Conservation (phyloP, 2,797 vertebrate species). For the Leptodactylus fallax region DNA sequence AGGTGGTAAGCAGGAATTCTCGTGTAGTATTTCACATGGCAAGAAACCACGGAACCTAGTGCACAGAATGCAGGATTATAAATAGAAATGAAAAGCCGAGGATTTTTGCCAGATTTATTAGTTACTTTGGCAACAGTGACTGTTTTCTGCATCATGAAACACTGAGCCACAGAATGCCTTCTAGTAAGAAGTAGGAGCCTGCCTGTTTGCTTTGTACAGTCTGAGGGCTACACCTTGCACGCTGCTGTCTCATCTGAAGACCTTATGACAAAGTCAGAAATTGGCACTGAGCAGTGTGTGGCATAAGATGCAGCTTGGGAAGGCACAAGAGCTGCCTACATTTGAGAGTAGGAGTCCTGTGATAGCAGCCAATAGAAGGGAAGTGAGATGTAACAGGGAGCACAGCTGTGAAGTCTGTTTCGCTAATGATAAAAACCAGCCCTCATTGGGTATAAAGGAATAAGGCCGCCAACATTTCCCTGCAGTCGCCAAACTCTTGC, state of each 20-base stretch:
- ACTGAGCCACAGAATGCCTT: slow-evolving; percentile 47
- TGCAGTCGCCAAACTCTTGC: slow-evolving; percentile 32
- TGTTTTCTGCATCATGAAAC: slow-evolving; percentile 41
- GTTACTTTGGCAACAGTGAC: slow-evolving; percentile 61
- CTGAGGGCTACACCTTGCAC: slow-evolving; percentile 44
- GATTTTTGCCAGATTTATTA: slow-evolving; percentile 60
- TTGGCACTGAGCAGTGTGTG: slow-evolving; percentile 40
- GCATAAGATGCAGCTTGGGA: slow-evolving; percentile 45
- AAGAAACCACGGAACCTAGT: slow-evolving; percentile 25
- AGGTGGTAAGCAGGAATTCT: slow-evolving; percentile 34
- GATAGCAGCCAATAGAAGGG: slow-evolving; percentile 36
- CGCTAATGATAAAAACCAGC: slow-evolving; percentile 50
- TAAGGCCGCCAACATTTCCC: slow-evolving; percentile 22
- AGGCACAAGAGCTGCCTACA: slow-evolving; percentile 45
- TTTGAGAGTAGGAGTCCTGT: slow-evolving; percentile 53
- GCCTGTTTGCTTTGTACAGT: slow-evolving; percentile 27
- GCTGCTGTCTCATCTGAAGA: slow-evolving; percentile 37
- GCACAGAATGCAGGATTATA: slow-evolving; percentile 47
- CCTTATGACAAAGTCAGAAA: slow-evolving; percentile 33
- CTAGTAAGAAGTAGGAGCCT: slow-evolving; percentile 46
- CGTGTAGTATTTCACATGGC: slow-evolving; percentile 35
- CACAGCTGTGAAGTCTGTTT: slow-evolving; percentile 49
- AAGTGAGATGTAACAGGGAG: slow-evolving; percentile 20
- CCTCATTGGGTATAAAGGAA: slow-evolving; percentile 36
- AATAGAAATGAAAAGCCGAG: slow-evolving; percentile 55